Conservation (phyloP, 2,888 invertebrate genomes). For the Andricus quercusramuli region DNA sequence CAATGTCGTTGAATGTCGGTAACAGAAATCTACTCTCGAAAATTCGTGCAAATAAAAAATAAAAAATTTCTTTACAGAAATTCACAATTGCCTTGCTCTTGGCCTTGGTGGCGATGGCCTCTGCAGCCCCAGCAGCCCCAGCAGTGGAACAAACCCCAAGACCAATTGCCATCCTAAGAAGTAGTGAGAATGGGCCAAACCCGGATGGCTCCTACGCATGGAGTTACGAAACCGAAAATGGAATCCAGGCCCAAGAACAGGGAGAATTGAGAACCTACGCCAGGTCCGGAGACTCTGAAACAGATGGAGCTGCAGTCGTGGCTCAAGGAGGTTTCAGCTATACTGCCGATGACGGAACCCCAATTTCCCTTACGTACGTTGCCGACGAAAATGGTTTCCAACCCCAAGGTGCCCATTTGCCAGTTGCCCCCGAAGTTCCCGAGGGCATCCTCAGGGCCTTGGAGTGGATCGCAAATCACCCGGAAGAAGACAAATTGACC, state of each 20-base stretch:
- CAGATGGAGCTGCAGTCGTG: constrained; percentile 60
- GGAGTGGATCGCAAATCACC: constrained; percentile 73
- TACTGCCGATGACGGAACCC: constrained; percentile 75
- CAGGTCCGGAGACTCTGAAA: constrained; percentile 39
- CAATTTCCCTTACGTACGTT: constrained; percentile 74
- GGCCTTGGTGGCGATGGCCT: constrained; percentile 61
- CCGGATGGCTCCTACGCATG: constrained; percentile 74
- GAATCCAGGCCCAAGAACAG: constrained; percentile 77
- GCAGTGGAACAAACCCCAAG: constrained; percentile 61
- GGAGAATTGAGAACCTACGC: constrained; percentile 65
- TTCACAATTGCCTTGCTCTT: constrained; percentile 46
- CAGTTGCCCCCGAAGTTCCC: constrained; percentile 75
- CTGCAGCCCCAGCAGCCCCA: constrained; percentile 57
- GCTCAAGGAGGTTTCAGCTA: constrained; percentile 77
- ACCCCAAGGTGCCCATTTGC: constrained; percentile 76
- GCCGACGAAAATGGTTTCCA: constrained; percentile 78
- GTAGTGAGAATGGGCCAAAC: constrained; percentile 70
- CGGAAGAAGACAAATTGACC: constrained; percentile 52
- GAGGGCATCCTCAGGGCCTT: constrained; percentile 73
- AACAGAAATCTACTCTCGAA: not conserved
- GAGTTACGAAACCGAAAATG: constrained; percentile 78
- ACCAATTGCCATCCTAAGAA: constrained; percentile 70
- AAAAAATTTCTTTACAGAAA: constrained; percentile 44
- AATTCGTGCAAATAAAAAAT: not conserved
- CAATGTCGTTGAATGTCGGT: no score